Evolutionary conservation across 2,888 invertebrate genomes (phyloP), one percentile per base, ranked within the genome.

Genomic region (Cephus sareptanus): DNA sequence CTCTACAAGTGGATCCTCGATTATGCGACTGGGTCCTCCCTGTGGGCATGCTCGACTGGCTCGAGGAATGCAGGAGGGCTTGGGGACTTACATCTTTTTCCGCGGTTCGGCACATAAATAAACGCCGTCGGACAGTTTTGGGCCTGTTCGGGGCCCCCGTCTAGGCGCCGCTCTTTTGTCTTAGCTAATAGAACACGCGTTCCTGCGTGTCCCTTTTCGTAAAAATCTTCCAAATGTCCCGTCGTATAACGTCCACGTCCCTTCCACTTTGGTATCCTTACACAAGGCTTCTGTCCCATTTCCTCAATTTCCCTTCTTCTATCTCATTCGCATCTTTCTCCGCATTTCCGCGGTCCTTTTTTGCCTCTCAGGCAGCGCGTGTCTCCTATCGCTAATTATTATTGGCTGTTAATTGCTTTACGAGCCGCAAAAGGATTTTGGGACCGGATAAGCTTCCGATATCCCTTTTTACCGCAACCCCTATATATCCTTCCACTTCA

Each of bases 131-230:
- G 89, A 89, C 88, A 88, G 89, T 87, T 87, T 87, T 83, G 82
- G 83, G 84, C 79, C 77, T 82, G 82, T 80, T 82, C 77, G 78
- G 79, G 79, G 78, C 73, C 78, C 78, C 87, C 86, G 87, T 87
- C 89, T 90, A 91, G 90, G 91, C 91, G 91, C 90, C 90, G 90
- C 89, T 90, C 91, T 91, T 91, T 90, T 90, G 91, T 91, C 90
- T 91, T 89, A 90, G 87, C 89, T 90, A 90, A 90, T 91, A 90
- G 89, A 91, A 91, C 91, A 91, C 90, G 89, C 89, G 90, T 90
- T 90, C 89, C 88, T 87, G 84, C 85, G 87, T 88, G 88, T 88
- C 87, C 87, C 88, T 89, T 56, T 90, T 88, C 85, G 88, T 88
- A 88, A 88, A 87, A 88, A 89, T 90, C 86, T 85, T 87, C 86